These are phyloP conservation scores for Fragum sueziense DNA, from an alignment of 2,888 invertebrate genomes.

Conservation along the genomic window DNA sequence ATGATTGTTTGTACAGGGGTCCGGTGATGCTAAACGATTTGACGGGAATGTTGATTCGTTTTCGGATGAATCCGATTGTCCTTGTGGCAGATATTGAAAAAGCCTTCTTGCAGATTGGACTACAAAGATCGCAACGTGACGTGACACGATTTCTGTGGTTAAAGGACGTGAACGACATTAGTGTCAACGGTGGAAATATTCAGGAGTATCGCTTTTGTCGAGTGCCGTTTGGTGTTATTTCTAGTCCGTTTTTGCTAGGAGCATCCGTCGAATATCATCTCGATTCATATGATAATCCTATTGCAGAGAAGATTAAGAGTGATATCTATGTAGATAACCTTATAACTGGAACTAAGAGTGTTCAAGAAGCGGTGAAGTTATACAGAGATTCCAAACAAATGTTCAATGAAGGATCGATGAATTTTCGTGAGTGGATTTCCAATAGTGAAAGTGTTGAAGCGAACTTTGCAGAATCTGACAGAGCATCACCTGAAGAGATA, in stretches of 20 bases:
- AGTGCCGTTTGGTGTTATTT: slow-evolving; percentile 39
- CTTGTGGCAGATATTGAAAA: slow-evolving; percentile 39
- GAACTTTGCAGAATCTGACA: not conserved
- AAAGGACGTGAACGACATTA: slow-evolving; percentile 24
- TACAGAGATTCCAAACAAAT: slow-evolving; percentile 30
- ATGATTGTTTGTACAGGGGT: slow-evolving; percentile 32
- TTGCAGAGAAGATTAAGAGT: slow-evolving; percentile 23
- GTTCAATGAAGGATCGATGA: slow-evolving; percentile 35
- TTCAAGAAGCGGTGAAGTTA: slow-evolving; percentile 10
- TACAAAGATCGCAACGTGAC: slow-evolving; percentile 39
- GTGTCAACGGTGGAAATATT: slow-evolving; percentile 1
- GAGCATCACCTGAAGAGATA: not conserved
- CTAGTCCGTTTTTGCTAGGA: slow-evolving; percentile 33
- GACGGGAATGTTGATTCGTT: slow-evolving; percentile 31
- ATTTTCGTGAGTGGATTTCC: slow-evolving; percentile 40
- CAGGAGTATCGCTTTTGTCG: slow-evolving; percentile 36
- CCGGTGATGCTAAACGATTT: slow-evolving; percentile 29
- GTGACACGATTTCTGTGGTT: slow-evolving; percentile 48
- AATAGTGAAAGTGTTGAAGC: slow-evolving; percentile 17
- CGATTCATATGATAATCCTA: slow-evolving; percentile 12
- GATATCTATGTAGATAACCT: slow-evolving; percentile 43
- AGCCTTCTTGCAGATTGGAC: slow-evolving; percentile 37
- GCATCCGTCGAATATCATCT: slow-evolving; percentile 40
- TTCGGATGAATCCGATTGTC: slow-evolving; percentile 24
- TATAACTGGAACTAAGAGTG: slow-evolving; percentile 27